Percentiles rank a stretch among this genome's conserved stretches.
phyloP scores from a whole-genome alignment of 2,113 vertebrate species.

The Rhineura floridana region DNA sequence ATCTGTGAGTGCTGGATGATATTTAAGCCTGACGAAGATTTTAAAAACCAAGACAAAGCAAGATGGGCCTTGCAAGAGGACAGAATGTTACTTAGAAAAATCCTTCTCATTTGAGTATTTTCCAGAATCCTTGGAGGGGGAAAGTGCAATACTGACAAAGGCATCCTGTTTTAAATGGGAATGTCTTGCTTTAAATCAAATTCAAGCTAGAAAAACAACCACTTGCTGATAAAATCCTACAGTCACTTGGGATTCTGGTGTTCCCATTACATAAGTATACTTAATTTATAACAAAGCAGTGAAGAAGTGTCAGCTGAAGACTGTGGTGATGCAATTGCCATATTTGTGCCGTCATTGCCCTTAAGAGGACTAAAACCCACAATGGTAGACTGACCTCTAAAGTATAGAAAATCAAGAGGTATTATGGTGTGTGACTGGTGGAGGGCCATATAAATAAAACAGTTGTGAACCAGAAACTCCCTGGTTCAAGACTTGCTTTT shows the following conservation, averaged over 20 bases:
- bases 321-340: constrained; percentile 56
- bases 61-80: constrained; percentile 60
- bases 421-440: neutral
- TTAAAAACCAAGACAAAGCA: constrained; percentile 64
- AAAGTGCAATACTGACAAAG: neutral
- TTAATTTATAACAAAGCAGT: neutral
- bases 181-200: rapidly evolving
- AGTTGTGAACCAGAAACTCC: neutral
- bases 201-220: rapidly evolving
- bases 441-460: neutral
- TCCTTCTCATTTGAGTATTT: neutral
- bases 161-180: neutral
- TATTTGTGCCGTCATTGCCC: constrained; percentile 35
- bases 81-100: constrained; percentile 64
- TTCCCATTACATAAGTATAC: neutral
- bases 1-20: constrained; percentile 67
- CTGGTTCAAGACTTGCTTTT: neutral
- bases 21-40: constrained; percentile 67
- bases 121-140: neutral
- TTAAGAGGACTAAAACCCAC: constrained; percentile 43
- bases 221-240: neutral
- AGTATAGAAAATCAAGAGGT: neutral
- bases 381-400: neutral
- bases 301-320: constrained; percentile 27
- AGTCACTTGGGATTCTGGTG: neutral